A percentile compares a stretch with the other conserved stretches of the same genome.
phyloP scores from a whole-genome alignment of 1,140 invertebrate genomes.

The Sitobion miscanthi region DNA sequence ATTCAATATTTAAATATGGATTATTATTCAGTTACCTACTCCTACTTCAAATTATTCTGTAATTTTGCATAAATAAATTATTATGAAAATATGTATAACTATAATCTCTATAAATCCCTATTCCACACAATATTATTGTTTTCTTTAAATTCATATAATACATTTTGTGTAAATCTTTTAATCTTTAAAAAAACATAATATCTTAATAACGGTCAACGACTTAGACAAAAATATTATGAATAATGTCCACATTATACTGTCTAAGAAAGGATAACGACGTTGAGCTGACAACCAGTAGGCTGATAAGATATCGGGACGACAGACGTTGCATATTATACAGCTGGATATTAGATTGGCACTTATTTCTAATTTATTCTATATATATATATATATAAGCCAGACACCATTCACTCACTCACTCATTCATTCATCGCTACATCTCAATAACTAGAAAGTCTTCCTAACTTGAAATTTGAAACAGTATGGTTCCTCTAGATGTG shows the following conservation, averaged over 20 bases:
- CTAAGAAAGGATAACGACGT: neutral
- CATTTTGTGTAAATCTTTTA: neutral
- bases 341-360: neutral
- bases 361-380: neutral
- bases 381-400: too few species aligned
- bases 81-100: neutral
- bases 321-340: too few species aligned
- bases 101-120: too few species aligned
- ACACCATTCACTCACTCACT: too few species aligned
- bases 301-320: too few species aligned
- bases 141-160: neutral
- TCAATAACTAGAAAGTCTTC: too few species aligned
- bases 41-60: neutral
- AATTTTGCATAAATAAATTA: neutral
- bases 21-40: slow-evolving; percentile 10
- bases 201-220: neutral
- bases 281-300: neutral
- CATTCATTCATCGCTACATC: too few species aligned
- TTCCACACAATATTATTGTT: neutral
- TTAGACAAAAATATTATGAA: neutral
- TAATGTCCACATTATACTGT: neutral
- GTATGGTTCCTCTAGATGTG: too few species aligned
- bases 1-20: neutral
- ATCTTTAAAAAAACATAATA: neutral
- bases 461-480: too few species aligned